Evolutionary conservation across 2,113 vertebrate genomes (phyloP), one percentile per base, ranked within the genome.

Genomic region (Nyctibius bracteatus): DNA sequence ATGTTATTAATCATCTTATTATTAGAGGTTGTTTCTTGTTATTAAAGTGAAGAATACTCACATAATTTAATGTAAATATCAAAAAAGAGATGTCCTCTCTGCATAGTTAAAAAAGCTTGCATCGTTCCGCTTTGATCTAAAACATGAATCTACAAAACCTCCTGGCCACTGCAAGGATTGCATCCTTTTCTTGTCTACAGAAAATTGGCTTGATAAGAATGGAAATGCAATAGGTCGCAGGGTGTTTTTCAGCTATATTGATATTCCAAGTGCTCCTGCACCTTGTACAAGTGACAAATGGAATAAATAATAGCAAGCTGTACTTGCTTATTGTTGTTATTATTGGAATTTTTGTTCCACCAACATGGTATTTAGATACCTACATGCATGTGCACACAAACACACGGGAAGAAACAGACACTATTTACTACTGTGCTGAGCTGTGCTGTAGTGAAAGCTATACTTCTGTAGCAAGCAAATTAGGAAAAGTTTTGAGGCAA

Each of bases 401-500:
- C 18, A 54, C 25, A 30, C 9, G 41, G 33, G 61, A 65, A 65
- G 25, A 89, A 49, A 59, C 6, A 33, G 37, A 22, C 20, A 19
- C 19, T 37, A 44, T 85, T 72, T 80, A 12, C 31, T 68, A 9
- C 12, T 86, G 14, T 63, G 22, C 16, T 92, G 59, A 78, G 28
- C 30, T 39, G 30, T 61, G 35, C 52, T 61, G 10, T 37, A 25
- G 68, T 55, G 81, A 97, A 97, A 92, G 59, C 57, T 92, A 71
- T 88, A 86, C 78, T 97, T 97, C 94, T 92, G 65, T 88, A 94
- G 85, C 68, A 95, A 92, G 52, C 58, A 96, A 97, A 95, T 96
- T 92, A 75, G 85, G 95, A 92, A 93, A 97, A 87, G 70, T 96
- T 98, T 95, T 96, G 88, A 96, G 91, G 90, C 15, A 92, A 85